Base-by-base conservation (phyloP, 2,888 invertebrate genomes). In the Drosophila merina region DNA sequence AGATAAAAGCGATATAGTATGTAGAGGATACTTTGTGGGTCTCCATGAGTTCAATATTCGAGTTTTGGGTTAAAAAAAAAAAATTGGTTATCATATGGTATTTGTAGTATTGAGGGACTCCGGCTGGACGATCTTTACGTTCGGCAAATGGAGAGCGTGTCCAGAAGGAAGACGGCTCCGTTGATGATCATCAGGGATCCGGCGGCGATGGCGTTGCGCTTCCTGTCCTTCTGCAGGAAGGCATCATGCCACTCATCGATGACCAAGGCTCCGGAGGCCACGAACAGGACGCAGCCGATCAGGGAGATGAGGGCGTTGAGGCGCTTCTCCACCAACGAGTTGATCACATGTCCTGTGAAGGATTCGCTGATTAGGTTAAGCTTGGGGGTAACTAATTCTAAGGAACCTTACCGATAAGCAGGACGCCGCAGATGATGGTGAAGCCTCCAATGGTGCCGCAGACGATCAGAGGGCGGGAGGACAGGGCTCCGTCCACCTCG, bases 141-240 rank as follows among this genome's bases (percentile, higher is more conserved):
- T 88, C 90, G 82, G 81, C 87, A 91, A 63, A 91, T 91, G 60
- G 87, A 90, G 38, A 91, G 76, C n/a, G 91, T 91, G 36, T 91
- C 91, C 76, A 91, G 71, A 0, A 91, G 68, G 72, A 91, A 91
- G 70, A 91, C 90, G 28, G 87, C 89, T 3, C 90, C 91, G 57
- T 91, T 91, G 77, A 91, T 91, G 74, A 91, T 90, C 91, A 91
- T 91, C 76, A 91, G 57, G 0, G 91, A 88, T 4, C 91, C 91
- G 20, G 90, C 89, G 30, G 91, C 91, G 4, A 91, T 73, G 12
- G 91, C 89, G 51, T 90, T 88, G 31, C 90, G 90, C 76, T 91
- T 91, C 60, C 76, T 74, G 4, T 90, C 90, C 67, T 84, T 86
- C 63, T 72, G 64, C 25, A 86, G 45, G 5, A 77, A 67, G 54